These are phyloP conservation scores for Synanthedon andrenaeformis DNA, from an alignment of 2,888 invertebrate species.

Conservation along the genomic window DNA sequence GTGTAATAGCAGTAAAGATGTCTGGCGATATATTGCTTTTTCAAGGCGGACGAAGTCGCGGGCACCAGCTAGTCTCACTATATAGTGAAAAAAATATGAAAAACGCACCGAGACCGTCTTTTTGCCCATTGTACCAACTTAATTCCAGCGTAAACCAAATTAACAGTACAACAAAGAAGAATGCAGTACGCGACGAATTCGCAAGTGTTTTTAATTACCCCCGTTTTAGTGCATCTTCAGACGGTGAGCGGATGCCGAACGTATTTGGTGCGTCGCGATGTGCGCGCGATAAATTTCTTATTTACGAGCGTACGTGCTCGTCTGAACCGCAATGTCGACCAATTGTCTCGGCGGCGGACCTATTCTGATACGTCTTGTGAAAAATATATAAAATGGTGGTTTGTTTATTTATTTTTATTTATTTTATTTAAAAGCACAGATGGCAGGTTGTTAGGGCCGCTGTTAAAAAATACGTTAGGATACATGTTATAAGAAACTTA, in stretches of 20 bases:
- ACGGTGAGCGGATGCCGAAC: neutral
- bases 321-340: constrained; percentile 15
- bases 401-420: no score
- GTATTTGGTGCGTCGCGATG: neutral
- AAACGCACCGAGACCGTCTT: no score
- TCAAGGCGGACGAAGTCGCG: no score
- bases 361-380: constrained; percentile 3
- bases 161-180: neutral
- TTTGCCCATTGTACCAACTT: neutral
- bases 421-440: no score
- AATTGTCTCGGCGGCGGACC: constrained; percentile 11
- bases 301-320: constrained; percentile 28
- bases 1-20: no score
- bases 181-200: constrained; percentile 3
- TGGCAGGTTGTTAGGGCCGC: no score
- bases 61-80: no score
- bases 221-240: neutral
- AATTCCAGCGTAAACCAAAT: neutral
- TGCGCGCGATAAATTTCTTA: constrained; percentile 30
- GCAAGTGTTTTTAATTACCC: constrained; percentile 9
- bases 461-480: no score
- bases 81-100: no score
- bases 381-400: no score
- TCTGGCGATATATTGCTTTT: no score
- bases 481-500: no score